Percentiles rank a stretch among this genome's conserved stretches.
phyloP scores from a whole-genome alignment of 2,113 vertebrate species.

The Actinemys pallida region DNA sequence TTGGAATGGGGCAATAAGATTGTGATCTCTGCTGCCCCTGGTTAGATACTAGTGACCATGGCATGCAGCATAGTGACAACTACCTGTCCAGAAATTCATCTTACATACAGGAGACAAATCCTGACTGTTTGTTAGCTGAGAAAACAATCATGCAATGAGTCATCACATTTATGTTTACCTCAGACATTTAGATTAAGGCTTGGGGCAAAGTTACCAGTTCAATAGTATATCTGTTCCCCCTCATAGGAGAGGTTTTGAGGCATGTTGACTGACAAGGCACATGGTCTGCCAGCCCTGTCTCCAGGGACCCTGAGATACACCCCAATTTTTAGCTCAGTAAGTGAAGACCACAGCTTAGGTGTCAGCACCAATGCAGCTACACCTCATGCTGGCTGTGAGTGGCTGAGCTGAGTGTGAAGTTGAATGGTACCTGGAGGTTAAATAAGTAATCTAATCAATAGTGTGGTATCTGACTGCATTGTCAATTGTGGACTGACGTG shows the following conservation, averaged over 20 bases:
- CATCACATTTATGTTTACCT: background rate
- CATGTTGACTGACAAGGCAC: background rate
- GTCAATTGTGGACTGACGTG: too few species aligned
- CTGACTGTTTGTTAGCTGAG: background rate
- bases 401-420: too few species aligned
- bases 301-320: background rate
- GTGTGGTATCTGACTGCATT: too few species aligned
- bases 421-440: too few species aligned
- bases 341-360: too few species aligned
- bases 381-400: too few species aligned
- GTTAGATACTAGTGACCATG: background rate
- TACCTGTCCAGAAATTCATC: background rate
- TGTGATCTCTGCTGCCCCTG: background rate
- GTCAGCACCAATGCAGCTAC: too few species aligned
- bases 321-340: too few species aligned
- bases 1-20: background rate
- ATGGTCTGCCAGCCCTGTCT: background rate
- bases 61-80: background rate
- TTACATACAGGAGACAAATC: background rate
- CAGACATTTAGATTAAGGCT: background rate
- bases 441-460: too few species aligned
- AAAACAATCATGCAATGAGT: background rate
- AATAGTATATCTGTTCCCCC: background rate
- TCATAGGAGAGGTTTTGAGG: background rate
- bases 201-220: background rate